Base-by-base conservation (phyloP, 2,113 vertebrate species). In the Scomber colias region DNA sequence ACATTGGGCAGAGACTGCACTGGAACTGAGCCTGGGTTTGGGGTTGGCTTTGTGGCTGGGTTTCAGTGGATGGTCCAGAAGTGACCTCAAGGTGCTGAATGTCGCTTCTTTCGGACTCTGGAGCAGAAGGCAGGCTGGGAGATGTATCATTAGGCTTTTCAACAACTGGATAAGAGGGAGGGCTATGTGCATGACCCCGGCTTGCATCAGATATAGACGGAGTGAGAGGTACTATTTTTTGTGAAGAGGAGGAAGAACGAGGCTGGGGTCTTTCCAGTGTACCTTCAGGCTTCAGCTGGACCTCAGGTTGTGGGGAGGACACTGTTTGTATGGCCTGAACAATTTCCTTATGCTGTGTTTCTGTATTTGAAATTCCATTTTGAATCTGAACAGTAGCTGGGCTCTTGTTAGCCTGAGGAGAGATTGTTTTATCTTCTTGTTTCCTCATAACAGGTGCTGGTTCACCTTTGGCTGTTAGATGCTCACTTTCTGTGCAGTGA, bases 1-100 rank as follows among this genome's bases (percentile, higher is more conserved):
- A 96, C 86, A 96, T 57, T 80, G 98, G 98, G 82, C 98, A 99
- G 85, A 99, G 96, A 90, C 95, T 96, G 75, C 98, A 99, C 92
- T 99, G 97, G 93, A 98, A 99, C 0, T 97, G 97, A 91, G 98
- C 95, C 74, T 96, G 94, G 84, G 95, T 95, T 89, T 96, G 96
- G 88, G 95, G 89, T 90, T 82, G 85, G 0, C 67, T 83, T 83
- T 90, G 86, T 59, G 79, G 81, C 19, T 92, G 90, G 27, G 82
- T 71, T 70, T 94, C 92, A 59, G 66, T 80, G 24, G 85, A 67
- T 19, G 66, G 21, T n/a, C 76, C 55, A 54, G 67, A 61, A 27
- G 72, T 79, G n/a, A 73, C 27, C 73, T 90, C 88, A 46, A 82
- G 69, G 44, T 79, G 15, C 11, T 5, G 45, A 62, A 94, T 95